Evolutionary conservation across 2,888 invertebrate genomes (phyloP).

Genomic region (Drosophila multiciliata): DNA sequence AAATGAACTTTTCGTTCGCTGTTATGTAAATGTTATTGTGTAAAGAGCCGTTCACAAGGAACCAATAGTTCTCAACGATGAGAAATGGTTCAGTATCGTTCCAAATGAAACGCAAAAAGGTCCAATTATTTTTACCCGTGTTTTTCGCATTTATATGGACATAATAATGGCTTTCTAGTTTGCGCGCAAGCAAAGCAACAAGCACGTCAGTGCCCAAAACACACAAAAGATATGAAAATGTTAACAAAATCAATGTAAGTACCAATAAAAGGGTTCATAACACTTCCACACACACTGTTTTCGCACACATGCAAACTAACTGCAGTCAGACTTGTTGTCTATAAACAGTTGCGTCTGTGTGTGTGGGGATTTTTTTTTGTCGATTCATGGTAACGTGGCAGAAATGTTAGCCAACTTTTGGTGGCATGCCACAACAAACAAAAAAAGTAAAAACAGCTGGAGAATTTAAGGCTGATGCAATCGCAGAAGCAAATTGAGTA

Average conservation of each 20-base stretch:
- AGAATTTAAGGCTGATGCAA: constrained; percentile 74
- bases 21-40: background rate
- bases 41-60: constrained; percentile 14
- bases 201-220: constrained; percentile 82
- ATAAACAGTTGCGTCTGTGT: constrained; percentile 21
- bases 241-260: constrained; percentile 81
- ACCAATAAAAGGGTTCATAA: constrained; percentile 11
- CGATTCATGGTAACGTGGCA: constrained; percentile 67
- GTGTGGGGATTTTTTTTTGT: constrained; percentile 16
- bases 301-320: constrained; percentile 32
- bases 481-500: constrained; percentile 42
- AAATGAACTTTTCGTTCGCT: background rate
- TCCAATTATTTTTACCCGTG: constrained; percentile 71
- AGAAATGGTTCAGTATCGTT: constrained; percentile 49
- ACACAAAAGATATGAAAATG: constrained; percentile 82
- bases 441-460: constrained; percentile 29
- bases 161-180: constrained; percentile 92
- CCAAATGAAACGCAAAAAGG: constrained; percentile 84
- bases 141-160: constrained; percentile 85
- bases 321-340: constrained; percentile 12
- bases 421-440: constrained; percentile 65
- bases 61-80: constrained; percentile 3
- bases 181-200: constrained; percentile 77
- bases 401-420: constrained; percentile 20
- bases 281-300: background rate